phyloP scores from a whole-genome alignment of 23 tunicate genomes.

The Trididemnum clinides region DNA sequence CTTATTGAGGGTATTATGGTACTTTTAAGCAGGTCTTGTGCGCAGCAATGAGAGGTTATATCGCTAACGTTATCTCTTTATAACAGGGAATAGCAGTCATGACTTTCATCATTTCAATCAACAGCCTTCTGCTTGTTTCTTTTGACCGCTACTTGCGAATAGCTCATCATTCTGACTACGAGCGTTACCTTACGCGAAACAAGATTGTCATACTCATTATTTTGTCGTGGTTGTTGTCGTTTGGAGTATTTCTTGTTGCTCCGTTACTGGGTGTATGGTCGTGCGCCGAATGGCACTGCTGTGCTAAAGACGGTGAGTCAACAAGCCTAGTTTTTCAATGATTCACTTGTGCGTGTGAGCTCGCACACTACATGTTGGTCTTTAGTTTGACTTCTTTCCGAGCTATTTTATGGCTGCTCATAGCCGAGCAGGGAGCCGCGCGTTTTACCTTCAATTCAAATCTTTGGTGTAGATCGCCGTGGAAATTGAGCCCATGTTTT shows the following conservation, averaged over 20 bases:
- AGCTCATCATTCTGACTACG: conserved; percentile 66
- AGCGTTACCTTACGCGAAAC: conserved; percentile 34
- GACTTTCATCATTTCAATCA: conserved; percentile 85
- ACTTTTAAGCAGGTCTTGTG: too few species aligned
- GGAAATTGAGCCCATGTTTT: too few species aligned
- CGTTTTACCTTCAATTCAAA: too few species aligned
- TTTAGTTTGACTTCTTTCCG: not conserved
- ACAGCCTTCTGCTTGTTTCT: conserved; percentile 88
- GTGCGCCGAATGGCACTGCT: conserved; percentile 70
- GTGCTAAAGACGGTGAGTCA: conserved; percentile 83
- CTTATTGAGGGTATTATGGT: too few species aligned
- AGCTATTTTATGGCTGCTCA: not conserved
- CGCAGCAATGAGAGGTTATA: too few species aligned
- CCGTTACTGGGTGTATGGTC: conserved; percentile 83
- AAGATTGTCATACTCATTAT: conserved; percentile 45
- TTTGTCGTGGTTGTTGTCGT: conserved; percentile 58
- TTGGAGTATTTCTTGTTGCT: conserved; percentile 51
- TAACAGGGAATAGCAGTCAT: conserved; percentile 88
- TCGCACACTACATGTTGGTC: not conserved
- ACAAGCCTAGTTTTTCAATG: too few species aligned
- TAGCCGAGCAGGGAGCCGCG: too few species aligned
- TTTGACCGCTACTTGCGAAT: conserved; percentile 89
- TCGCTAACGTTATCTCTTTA: too few species aligned
- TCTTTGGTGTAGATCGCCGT: too few species aligned
- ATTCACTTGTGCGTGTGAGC: not conserved